Base-by-base conservation (phyloP, 2,113 vertebrate genomes). In the Centropristis striata region DNA sequence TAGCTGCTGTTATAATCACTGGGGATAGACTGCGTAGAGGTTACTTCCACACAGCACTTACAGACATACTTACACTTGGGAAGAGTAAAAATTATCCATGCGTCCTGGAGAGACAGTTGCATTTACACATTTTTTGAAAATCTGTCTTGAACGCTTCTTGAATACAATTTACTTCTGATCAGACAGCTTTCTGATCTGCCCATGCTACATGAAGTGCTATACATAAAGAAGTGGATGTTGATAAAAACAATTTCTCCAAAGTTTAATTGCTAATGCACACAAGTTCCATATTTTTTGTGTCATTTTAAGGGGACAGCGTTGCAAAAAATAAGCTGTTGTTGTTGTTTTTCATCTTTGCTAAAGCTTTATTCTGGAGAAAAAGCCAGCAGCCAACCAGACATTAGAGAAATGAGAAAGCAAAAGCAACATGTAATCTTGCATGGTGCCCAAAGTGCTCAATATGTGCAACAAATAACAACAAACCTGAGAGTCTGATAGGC, bases 301-400 rank as follows among this genome's bases (percentile, higher is more conserved):
- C 1, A 25, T 70, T 76, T 70, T 68, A 23, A 53, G 23, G 39
- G 18, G 51, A 47, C 0, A 28, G 2, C 10, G 41, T 50, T 80
- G 23, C 18, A 69, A 65, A 68, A 58, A 64, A 69, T 41, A 78
- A 60, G 55, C 68, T 39, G 11, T 71, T 80, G 16, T 15, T n/a
- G n/a, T n/a, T n/a, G n/a, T 36, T 1, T 32, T 51, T 28, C 53
- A 71, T 73, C 53, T 73, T 66, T 75, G 21, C 37, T 36, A 50
- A 41, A 25, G 76, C 81, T 83, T 85, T 78, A 76, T 78, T 75
- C 8, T 27, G 46, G 53, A 64, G 27, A 70, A 80, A 84, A 78
- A 57, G 41, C 37, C 28, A 32, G 4, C 32, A 32, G 32, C 32
- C 27, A 47, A 63, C 54, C 42, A 66, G 37, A 66, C 83, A 44